These are phyloP conservation scores for Peromyscus polionotus DNA, from an alignment of 2,113 vertebrate species.

Conservation along the genomic window DNA sequence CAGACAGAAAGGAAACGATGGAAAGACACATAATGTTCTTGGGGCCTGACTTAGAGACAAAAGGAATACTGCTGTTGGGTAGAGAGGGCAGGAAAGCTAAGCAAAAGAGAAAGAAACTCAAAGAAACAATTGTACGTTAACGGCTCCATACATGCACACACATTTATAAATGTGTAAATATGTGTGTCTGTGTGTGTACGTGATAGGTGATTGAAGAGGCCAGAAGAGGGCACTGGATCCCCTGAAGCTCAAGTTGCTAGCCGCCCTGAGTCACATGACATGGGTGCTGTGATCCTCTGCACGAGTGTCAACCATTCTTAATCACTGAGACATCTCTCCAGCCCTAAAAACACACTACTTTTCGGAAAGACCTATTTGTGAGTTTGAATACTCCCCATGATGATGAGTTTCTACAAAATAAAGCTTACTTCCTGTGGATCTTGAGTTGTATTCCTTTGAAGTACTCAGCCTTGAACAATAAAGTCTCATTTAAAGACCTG, in stretches of 20 bases:
- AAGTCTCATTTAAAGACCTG: slow-evolving; percentile 31
- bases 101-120: background rate
- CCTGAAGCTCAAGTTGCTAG: no score
- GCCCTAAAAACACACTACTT: background rate
- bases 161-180: background rate
- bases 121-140: background rate
- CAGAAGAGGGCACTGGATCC: background rate
- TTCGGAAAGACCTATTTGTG: background rate
- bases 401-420: slow-evolving; percentile 10
- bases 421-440: background rate
- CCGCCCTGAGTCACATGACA: background rate
- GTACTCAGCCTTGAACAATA: background rate
- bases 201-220: background rate
- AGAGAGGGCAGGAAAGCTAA: background rate
- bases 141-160: background rate
- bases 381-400: background rate
- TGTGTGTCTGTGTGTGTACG: no score
- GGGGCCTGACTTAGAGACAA: background rate
- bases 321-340: background rate
- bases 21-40: background rate
- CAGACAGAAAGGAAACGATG: background rate
- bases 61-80: background rate
- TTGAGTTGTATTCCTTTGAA: background rate
- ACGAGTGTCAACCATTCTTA: background rate
- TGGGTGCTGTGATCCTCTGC: background rate